Evolutionary conservation across 2,113 vertebrate genomes (phyloP).

Genomic region (Dromaius novaehollandiae): DNA sequence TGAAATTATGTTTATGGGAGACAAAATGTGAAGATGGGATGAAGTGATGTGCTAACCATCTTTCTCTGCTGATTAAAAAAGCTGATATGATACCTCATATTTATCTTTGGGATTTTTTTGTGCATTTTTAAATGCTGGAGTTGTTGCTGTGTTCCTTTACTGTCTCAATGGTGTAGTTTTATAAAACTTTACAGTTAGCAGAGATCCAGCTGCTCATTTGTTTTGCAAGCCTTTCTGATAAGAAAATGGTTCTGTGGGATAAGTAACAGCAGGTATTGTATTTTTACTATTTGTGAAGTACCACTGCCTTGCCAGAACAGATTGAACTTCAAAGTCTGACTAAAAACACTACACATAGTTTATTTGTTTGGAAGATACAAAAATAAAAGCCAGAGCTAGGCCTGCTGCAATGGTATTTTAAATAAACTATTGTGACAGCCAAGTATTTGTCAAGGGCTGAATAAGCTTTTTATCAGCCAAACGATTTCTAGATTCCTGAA

Average conservation of each 20-base stretch:
- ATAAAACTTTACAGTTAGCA: conserved; percentile 37
- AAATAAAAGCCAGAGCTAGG: conserved; percentile 58
- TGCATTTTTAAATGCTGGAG: not conserved
- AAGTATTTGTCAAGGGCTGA: conserved; percentile 50
- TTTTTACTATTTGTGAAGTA: conserved; percentile 73
- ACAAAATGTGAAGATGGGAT: not conserved
- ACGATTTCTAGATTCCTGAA: conserved; percentile 33
- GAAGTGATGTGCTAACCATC: not conserved
- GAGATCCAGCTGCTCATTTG: conserved; percentile 42
- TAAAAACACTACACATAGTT: conserved; percentile 65
- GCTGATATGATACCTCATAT: not conserved
- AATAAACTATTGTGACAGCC: conserved; percentile 48
- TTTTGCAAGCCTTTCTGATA: conserved; percentile 52
- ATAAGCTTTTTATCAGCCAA: conserved; percentile 53
- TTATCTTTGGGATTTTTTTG: not conserved
- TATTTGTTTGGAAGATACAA: conserved; percentile 65
- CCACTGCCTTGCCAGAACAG: conserved; percentile 57
- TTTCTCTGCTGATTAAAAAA: conserved; percentile 8
- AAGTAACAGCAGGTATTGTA: conserved; percentile 58
- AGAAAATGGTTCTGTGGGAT: conserved; percentile 48
- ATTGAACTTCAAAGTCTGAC: conserved; percentile 72
- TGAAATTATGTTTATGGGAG: not conserved
- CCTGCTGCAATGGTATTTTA: conserved; percentile 53
- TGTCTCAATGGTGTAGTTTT: not conserved
- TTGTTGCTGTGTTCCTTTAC: not conserved